Conservation (phyloP, 2,113 vertebrate species). For the Haemorhous mexicanus region DNA sequence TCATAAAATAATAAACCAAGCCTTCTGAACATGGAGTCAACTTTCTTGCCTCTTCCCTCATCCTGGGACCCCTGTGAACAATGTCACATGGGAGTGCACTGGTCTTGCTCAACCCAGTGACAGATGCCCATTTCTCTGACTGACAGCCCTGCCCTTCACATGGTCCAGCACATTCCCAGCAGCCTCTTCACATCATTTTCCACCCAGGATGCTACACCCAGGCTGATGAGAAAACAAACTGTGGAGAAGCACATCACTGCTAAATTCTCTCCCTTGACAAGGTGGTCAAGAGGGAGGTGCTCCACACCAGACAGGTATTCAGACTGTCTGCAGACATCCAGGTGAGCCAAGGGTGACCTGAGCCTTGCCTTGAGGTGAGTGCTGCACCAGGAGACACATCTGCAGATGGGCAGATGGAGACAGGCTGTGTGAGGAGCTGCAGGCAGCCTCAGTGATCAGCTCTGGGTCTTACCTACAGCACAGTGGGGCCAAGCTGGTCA, state of each 20-base stretch:
- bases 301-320: background rate
- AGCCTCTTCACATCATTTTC: background rate
- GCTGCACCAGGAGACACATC: background rate
- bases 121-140: background rate
- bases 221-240: background rate
- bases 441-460: background rate
- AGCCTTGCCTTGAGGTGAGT: background rate
- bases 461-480: background rate
- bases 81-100: background rate
- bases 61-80: no score
- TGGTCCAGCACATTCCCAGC: fast-evolving
- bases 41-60: no score
- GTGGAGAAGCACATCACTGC: background rate
- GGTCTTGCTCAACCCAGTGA: background rate
- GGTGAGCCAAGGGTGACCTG: background rate
- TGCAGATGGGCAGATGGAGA: background rate
- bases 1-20: no score
- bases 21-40: no score
- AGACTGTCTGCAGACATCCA: background rate
- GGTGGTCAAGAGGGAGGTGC: background rate
- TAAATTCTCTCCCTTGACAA: background rate
- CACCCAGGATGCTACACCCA: fast-evolving
- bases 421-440: background rate
- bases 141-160: fast-evolving
- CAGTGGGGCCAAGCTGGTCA: fast-evolving